A percentile compares a stretch with the other conserved stretches of the same genome.
Evolutionary conservation across 2,113 vertebrate species (phyloP).

Genomic region (Limnothrissa miodon): DNA sequence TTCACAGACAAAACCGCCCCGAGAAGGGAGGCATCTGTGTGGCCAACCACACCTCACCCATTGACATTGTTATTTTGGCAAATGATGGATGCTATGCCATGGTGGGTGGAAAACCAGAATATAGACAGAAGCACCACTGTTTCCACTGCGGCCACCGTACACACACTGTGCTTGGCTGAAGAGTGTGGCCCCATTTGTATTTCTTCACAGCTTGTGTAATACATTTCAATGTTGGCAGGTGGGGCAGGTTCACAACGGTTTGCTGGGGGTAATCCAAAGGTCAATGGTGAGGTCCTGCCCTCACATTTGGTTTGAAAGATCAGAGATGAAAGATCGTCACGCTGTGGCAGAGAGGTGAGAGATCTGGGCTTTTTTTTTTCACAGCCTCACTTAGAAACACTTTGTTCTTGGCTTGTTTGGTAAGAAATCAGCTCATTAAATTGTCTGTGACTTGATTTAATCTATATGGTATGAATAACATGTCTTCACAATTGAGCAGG

Average conservation of each 20-base stretch:
- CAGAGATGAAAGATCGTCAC: slow-evolving; percentile 89
- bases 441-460: too few species aligned
- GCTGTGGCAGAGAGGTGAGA: slow-evolving; percentile 84
- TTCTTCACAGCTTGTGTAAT: neutral
- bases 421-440: neutral
- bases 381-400: neutral
- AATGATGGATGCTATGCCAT: slow-evolving; percentile 96
- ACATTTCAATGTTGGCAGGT: slow-evolving; percentile 69
- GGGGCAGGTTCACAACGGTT: slow-evolving; percentile 88
- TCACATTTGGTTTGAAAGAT: slow-evolving; percentile 96
- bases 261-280: slow-evolving; percentile 92
- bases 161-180: too few species aligned
- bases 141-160: neutral
- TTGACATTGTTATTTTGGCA: slow-evolving; percentile 90
- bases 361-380: neutral
- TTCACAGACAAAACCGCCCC: slow-evolving; percentile 83
- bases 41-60: slow-evolving; percentile 94
- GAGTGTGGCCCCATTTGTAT: neutral
- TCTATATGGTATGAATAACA: too few species aligned
- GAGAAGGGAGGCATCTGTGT: slow-evolving; percentile 95
- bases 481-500: too few species aligned
- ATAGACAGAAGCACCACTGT: neutral
- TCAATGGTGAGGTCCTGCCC: slow-evolving; percentile 89
- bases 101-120: slow-evolving; percentile 81
- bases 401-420: neutral